Conservation (phyloP, 2,888 invertebrate genomes). For the Automeris io region DNA sequence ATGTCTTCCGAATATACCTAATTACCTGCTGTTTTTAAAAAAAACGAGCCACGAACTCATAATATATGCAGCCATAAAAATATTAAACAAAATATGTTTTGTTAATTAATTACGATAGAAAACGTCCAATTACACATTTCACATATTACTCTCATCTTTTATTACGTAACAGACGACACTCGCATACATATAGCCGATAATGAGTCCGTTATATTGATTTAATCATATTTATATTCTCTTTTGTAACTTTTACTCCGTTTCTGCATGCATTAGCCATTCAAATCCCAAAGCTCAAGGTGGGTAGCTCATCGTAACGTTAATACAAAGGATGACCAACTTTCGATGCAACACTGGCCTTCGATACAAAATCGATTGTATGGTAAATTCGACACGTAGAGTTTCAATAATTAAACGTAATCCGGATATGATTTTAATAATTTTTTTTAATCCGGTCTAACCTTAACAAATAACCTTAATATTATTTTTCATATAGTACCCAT, state of each 20-base stretch:
- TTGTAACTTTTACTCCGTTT: constrained; percentile 14
- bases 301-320: constrained; percentile 14
- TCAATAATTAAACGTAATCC: background rate
- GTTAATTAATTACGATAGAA: too few species aligned
- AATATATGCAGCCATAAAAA: too few species aligned
- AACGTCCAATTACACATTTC: too few species aligned
- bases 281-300: constrained; percentile 28
- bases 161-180: background rate
- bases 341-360: constrained; percentile 18
- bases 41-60: too few species aligned
- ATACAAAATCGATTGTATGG: constrained; percentile 4
- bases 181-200: background rate
- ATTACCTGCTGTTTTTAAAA: too few species aligned
- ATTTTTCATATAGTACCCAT: too few species aligned
- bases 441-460: too few species aligned
- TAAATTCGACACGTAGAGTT: background rate
- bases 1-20: too few species aligned
- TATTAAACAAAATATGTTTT: too few species aligned
- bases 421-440: too few species aligned
- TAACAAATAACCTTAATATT: too few species aligned
- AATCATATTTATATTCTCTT: constrained; percentile 1
- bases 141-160: constrained; percentile 1
- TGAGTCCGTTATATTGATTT: background rate
- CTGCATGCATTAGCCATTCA: constrained; percentile 13
- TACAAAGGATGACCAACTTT: constrained; percentile 27